phyloP scores from a whole-genome alignment of 2,113 vertebrate species.

The Corynorhinus townsendii region DNA sequence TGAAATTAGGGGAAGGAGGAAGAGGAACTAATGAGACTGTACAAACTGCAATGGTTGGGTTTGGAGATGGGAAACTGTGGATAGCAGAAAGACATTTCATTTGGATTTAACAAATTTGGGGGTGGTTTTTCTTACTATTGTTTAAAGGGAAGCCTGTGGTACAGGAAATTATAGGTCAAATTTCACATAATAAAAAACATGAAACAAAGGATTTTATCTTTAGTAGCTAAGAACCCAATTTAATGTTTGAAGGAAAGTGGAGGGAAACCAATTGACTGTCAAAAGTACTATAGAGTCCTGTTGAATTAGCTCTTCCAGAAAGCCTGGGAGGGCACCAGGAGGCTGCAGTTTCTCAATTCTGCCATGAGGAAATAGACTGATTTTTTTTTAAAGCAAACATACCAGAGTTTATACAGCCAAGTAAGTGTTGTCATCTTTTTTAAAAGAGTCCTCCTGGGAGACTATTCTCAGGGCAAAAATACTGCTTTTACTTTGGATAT shows the following conservation, averaged over 20 bases:
- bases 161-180: neutral
- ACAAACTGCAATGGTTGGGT: neutral
- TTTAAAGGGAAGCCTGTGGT: constrained; percentile 20
- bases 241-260: constrained; percentile 2
- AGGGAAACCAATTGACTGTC: neutral
- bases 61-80: neutral
- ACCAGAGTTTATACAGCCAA: constrained; percentile 10
- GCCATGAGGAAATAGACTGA: constrained; percentile 17
- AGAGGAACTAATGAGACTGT: neutral
- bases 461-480: neutral
- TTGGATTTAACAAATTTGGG: neutral
- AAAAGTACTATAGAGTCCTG: neutral
- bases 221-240: constrained; percentile 19
- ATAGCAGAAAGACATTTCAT: neutral
- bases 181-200: constrained; percentile 29
- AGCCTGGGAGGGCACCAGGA: neutral
- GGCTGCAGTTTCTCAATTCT: neutral
- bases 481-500: neutral
- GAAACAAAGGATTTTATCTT: constrained; percentile 29
- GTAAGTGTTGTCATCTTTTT: neutral
- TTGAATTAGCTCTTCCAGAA: neutral
- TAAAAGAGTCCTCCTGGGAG: neutral
- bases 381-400: constrained; percentile 17
- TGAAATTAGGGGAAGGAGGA: neutral
- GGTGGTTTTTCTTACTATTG: neutral